Evolutionary conservation across 2,797 vertebrate species (phyloP).

Genomic region (Acanthurus tractus): DNA sequence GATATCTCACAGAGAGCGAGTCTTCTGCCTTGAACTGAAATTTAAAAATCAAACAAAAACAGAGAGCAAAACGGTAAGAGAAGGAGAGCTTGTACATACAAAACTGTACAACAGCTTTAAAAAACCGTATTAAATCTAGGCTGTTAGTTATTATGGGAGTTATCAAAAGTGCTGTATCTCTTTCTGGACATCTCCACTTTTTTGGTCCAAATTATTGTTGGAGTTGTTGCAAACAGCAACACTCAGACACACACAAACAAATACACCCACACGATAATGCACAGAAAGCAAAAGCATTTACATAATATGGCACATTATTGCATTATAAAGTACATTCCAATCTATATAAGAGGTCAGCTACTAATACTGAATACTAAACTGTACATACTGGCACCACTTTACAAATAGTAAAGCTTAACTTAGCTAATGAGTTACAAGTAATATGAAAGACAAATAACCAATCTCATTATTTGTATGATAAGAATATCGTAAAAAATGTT

Average conservation of each 20-base stretch:
- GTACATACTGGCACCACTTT: not conserved
- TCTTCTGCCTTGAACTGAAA: constrained; percentile 16
- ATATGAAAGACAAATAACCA: not conserved
- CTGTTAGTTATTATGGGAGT: too few relatives aligned
- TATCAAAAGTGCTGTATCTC: not conserved
- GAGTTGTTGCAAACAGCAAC: not conserved
- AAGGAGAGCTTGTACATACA: constrained; percentile 20
- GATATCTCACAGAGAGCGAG: constrained; percentile 45
- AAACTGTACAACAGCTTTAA: constrained; percentile 14
- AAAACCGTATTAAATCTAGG: not conserved
- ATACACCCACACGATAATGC: not conserved
- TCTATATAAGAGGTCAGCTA: not conserved
- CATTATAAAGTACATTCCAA: not conserved
- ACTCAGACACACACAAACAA: not conserved
- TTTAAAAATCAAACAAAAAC: not conserved
- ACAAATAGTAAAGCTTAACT: not conserved
- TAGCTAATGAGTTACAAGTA: not conserved
- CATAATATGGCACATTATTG: not conserved
- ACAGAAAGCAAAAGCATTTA: not conserved
- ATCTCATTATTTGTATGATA: too few relatives aligned
- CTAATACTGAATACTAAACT: not conserved
- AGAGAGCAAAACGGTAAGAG: constrained; percentile 11
- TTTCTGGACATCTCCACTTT: not conserved
- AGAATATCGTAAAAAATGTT: too few relatives aligned
- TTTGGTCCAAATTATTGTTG: not conserved